These are phyloP conservation scores for Zelleria hepariella DNA, from an alignment of 2,888 invertebrate species.

Conservation along the genomic window DNA sequence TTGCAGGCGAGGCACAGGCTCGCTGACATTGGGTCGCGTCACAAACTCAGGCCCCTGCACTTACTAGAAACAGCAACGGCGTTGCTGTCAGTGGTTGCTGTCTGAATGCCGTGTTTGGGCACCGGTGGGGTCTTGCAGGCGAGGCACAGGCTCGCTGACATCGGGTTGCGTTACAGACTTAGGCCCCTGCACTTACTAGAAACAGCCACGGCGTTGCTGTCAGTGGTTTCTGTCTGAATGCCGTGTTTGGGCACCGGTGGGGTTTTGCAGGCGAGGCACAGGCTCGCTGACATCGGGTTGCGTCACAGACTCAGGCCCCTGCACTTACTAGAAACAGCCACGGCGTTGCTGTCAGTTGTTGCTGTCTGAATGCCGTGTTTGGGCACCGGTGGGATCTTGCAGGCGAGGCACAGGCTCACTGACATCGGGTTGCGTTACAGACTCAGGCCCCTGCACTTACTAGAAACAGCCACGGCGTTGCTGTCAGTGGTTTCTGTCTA, in stretches of 20 bases:
- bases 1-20: conserved; percentile 78
- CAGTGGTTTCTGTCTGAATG: conserved; percentile 24
- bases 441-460: neutral
- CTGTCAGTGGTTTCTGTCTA: conserved; percentile 31
- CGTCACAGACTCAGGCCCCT: too few relatives aligned
- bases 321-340: neutral
- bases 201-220: conserved; percentile 53
- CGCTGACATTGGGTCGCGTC: too few relatives aligned
- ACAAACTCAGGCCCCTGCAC: too few relatives aligned
- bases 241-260: conserved; percentile 36
- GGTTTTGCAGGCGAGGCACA: conserved; percentile 79
- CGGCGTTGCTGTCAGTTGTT: neutral
- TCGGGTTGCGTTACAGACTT: too few relatives aligned
- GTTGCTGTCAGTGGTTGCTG: neutral
- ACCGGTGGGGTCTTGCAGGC: too few relatives aligned
- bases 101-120: too few relatives aligned
- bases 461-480: conserved; percentile 44
- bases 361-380: too few relatives aligned
- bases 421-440: too few relatives aligned
- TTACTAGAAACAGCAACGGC: neutral
- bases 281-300: too few relatives aligned
- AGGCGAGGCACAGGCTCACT: neutral
- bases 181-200: neutral
- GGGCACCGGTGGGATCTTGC: too few relatives aligned
- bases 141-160: too few relatives aligned